Base-by-base conservation (phyloP, 2,888 invertebrate genomes). In the Diachrysia chrysitis region DNA sequence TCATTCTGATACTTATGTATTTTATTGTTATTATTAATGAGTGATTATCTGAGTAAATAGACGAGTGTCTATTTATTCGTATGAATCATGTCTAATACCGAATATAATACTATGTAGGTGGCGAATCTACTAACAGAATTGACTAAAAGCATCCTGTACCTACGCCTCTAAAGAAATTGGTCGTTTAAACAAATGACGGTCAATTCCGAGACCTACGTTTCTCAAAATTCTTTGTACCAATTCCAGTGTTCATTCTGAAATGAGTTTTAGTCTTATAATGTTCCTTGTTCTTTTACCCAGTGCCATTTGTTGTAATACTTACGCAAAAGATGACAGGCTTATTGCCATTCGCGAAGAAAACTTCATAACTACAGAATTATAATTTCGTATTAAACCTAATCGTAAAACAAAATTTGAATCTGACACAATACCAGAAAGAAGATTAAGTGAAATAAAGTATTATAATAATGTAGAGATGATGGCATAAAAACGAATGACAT, bases 81-180 rank as follows among this genome's bases (percentile, higher is more conserved):
- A 19, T 51, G 48, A 51, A 19, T 51, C 19, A 51, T 48, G 19
- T 51, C 2, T 19, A 21, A 51, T 4, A 21, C 48, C 21, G 4
- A 19, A 21, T 21, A 21, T 10, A 3, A 12, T 21, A 19, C 17
- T 19, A 12, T 19, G 48, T 51, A 51, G 48, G 48, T 21, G 48
- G 12, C 12, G 4, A 51, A 19, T 12, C 21, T 6, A 46, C 9
- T 29, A 51, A 51, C 21, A 51, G 42, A 21, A 51, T 51, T 51
- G 48, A 51, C 48, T 51, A 51, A 51, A 48, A 51, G 48, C 21
- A 51, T 51, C 48, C 48, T 51, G 48, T 51, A 21, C 48, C 48
- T 51, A 51, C 48, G 48, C 48, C 10, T 48, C 12, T 10, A 19
- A 12, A 48, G 17, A 19, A 48, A 48, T 21, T 21, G 19, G 7